Conservation (phyloP, 1,140 invertebrate genomes). For the Panulirus ornatus region DNA sequence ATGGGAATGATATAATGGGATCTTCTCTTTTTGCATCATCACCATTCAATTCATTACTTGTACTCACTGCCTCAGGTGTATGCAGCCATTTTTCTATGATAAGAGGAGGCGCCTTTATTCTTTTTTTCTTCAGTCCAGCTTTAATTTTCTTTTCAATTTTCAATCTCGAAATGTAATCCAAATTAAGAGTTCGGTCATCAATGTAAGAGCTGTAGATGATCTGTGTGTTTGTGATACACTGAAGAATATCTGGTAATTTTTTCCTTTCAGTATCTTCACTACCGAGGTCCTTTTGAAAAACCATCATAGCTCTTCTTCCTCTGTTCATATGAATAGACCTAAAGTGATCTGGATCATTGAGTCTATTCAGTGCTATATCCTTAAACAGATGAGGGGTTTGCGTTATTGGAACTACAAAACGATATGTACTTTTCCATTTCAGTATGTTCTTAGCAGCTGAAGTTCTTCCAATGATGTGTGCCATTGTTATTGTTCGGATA, state of each 20-base stretch:
- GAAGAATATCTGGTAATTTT: slow-evolving; percentile 9
- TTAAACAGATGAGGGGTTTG: neutral
- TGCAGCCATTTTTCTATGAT: slow-evolving; percentile 27
- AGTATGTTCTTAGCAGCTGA: neutral
- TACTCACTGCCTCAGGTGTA: neutral
- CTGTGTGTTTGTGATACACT: neutral
- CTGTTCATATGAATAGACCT: slow-evolving; percentile 9
- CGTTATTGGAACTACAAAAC: no score
- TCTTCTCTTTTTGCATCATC: neutral
- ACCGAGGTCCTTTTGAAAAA: slow-evolving; percentile 1
- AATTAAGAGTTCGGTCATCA: neutral
- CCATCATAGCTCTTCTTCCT: neutral
- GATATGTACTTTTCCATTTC: neutral
- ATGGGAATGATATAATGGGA: slow-evolving; percentile 6
- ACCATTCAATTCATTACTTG: neutral
- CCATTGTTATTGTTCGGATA: neutral
- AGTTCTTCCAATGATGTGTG: neutral
- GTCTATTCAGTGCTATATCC: neutral
- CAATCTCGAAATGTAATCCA: neutral
- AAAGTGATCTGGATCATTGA: neutral
- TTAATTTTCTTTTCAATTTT: slow-evolving; percentile 7
- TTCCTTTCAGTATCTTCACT: neutral
- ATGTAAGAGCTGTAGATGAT: slow-evolving; percentile 48
- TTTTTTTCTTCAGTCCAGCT: neutral
- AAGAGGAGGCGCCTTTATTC: neutral